Base-by-base conservation (phyloP, 2,113 vertebrate genomes). In the Tragelaphus imberbis region DNA sequence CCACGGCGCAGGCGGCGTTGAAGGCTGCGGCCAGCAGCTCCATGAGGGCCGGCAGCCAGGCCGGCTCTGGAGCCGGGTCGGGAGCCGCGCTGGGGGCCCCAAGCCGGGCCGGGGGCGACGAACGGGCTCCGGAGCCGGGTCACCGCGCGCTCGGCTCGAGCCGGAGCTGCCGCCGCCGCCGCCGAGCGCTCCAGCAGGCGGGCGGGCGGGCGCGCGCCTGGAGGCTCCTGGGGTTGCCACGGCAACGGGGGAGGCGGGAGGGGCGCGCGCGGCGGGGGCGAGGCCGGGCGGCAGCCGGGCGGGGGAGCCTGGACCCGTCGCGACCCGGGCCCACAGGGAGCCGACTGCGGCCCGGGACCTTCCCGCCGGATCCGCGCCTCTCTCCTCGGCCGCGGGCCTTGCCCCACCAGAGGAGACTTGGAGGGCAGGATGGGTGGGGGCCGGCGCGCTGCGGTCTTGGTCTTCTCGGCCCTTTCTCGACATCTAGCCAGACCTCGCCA, bases 1-100 rank as follows among this genome's bases (percentile, higher is more conserved):
- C 98, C 95, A 99, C 96, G 23, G 98, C 98, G 98, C 99, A 98
- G 93, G 99, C 98, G 77, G 99, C 98, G 98, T 98, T 98, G 97
- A 98, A 98, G 19, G 98, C 98, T n/a, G 98, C 98, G 71, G 98
- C 98, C 96, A 99, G 98, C 68, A 99, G 98, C 98, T 99, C 98
- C 98, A 99, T 99, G 94, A 96, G 97, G 95, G 90, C 88, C 55
- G 80, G 97, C 56, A 95, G 90, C 90, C 33, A 84, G 95, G 58
- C 55, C 36, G 88, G 87, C 51, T 47, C 84, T 6, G 91, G 75
- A 65, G 86, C 95, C 75, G 27, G 30, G 63, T 36, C 6, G 7
- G 82, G 91, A 81, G 91, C 77, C 85, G 49, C 30, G 80, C 58
- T 0, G 93, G 95, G 92, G 77, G 49, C 91, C 93, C 40, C 10